These are phyloP conservation scores for Resseliella maxima DNA, from an alignment of 2,888 invertebrate species.

Conservation along the genomic window DNA sequence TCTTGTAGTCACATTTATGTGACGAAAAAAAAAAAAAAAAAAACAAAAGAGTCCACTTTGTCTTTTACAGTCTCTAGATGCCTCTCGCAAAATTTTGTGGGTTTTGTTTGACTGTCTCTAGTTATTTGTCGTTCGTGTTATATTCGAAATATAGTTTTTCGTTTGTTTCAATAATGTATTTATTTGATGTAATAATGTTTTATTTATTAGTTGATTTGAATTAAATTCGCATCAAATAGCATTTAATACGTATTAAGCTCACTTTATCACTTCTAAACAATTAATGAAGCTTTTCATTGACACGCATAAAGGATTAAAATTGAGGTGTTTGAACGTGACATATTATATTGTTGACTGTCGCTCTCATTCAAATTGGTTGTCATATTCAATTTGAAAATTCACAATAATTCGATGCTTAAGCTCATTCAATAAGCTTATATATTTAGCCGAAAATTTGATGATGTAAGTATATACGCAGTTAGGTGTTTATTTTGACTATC, in stretches of 20 bases:
- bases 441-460: too few relatives aligned
- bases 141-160: too few relatives aligned
- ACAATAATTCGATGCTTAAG: neutral
- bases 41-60: too few relatives aligned
- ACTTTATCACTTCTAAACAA: neutral
- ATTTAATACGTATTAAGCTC: neutral
- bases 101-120: too few relatives aligned
- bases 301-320: neutral
- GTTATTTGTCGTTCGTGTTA: too few relatives aligned
- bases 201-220: too few relatives aligned
- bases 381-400: neutral
- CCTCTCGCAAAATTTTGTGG: too few relatives aligned
- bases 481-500: neutral
- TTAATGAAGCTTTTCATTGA: neutral
- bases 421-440: neutral
- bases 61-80: too few relatives aligned
- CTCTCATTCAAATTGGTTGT: neutral
- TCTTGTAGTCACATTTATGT: too few relatives aligned
- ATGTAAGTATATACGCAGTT: neutral
- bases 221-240: neutral
- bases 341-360: neutral
- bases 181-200: too few relatives aligned
- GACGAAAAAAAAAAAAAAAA: too few relatives aligned
- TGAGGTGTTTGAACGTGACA: neutral
- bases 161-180: too few relatives aligned